Percentiles rank a stretch among this genome's conserved stretches.
Evolutionary conservation across 2,113 vertebrate genomes (phyloP).

Genomic region (Oncorhynchus clarkii): DNA sequence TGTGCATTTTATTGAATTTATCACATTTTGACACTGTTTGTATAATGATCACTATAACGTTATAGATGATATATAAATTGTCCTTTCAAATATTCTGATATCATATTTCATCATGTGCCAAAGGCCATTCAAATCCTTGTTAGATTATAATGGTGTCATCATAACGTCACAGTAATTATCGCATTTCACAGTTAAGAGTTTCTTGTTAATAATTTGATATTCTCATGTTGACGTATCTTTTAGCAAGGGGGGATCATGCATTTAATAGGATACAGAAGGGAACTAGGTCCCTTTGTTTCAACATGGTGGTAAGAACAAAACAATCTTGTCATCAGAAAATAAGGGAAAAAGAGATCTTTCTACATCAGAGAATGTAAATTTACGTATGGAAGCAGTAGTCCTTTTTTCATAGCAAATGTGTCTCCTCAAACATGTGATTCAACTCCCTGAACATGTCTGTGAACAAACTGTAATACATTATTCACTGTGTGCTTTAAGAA

Average conservation of each 20-base stretch:
- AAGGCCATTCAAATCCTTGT: conserved; percentile 56
- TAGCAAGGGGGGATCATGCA: too few relatives aligned
- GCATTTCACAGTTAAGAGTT: neutral
- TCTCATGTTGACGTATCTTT: neutral
- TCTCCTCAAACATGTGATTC: conserved; percentile 25
- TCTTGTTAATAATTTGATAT: neutral
- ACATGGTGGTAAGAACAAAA: too few relatives aligned
- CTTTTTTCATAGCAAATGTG: neutral
- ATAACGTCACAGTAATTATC: neutral
- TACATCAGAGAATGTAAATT: too few relatives aligned
- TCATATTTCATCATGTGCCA: conserved; percentile 50
- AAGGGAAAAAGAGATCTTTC: too few relatives aligned
- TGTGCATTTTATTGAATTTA: conserved; percentile 46
- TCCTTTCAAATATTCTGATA: conserved; percentile 34
- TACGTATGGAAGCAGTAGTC: too few relatives aligned
- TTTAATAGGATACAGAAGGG: too few relatives aligned
- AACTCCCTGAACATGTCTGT: neutral
- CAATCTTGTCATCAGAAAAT: too few relatives aligned
- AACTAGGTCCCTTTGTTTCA: too few relatives aligned
- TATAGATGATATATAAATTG: conserved; percentile 35
- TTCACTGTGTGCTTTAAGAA: conserved; percentile 34
- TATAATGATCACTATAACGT: neutral
- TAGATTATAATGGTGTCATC: conserved; percentile 15
- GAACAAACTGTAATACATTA: conserved; percentile 39
- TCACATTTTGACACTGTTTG: conserved; percentile 37